Conservation (phyloP, 2,888 invertebrate species). For the Andrena trimmerana region DNA sequence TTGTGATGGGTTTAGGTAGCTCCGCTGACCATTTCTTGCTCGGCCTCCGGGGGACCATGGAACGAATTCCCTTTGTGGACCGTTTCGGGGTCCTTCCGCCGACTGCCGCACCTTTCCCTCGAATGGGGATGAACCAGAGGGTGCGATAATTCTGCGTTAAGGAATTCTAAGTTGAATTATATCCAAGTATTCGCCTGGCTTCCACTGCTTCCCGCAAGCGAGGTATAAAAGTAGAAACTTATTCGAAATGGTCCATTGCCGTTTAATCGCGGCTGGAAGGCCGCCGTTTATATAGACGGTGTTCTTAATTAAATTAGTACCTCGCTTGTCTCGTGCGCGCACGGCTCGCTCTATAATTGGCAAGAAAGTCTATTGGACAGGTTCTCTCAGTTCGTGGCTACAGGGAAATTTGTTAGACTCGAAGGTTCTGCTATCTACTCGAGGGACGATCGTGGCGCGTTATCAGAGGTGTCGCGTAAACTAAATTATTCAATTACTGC, state of each 20-base stretch:
- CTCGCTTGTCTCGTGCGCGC: not conserved
- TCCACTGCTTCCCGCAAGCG: too few relatives aligned
- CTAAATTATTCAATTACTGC: too few relatives aligned
- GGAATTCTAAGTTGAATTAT: too few relatives aligned
- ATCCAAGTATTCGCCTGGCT: too few relatives aligned
- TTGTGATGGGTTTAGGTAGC: constrained; percentile 34
- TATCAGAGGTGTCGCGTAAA: too few relatives aligned
- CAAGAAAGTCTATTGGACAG: not conserved
- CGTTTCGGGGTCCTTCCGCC: not conserved
- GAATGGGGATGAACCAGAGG: not conserved
- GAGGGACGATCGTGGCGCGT: not conserved
- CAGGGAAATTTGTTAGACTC: too few relatives aligned
- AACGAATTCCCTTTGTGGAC: constrained; percentile 6
- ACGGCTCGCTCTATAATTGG: not conserved
- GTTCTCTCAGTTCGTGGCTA: too few relatives aligned
- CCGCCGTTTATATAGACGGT: not conserved
- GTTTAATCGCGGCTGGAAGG: not conserved
- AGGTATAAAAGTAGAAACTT: too few relatives aligned
- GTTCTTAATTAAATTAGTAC: constrained; percentile 2
- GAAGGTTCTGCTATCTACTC: not conserved
- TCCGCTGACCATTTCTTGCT: constrained; percentile 22
- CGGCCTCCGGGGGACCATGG: not conserved
- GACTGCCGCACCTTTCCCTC: not conserved
- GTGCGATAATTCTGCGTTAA: too few relatives aligned
- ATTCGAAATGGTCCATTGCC: not conserved